These are phyloP conservation scores for Nemurella pictetii DNA, from an alignment of 2,888 invertebrate species.

Conservation along the genomic window DNA sequence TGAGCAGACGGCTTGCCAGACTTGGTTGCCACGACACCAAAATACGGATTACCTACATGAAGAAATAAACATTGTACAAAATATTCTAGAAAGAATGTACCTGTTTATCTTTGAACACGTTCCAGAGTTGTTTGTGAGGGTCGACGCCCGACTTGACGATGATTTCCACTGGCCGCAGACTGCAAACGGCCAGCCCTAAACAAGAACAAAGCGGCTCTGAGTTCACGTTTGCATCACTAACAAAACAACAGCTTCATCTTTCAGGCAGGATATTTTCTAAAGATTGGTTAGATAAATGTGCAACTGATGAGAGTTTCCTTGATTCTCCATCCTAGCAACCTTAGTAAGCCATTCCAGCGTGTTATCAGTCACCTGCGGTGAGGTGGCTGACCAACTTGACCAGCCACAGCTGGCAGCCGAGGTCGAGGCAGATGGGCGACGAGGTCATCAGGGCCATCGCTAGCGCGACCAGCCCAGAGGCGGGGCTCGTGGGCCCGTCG, in stretches of 20 bases:
- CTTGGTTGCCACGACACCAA: too few species aligned
- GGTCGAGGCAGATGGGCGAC: constrained; percentile 59
- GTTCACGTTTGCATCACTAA: background rate
- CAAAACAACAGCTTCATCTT: background rate
- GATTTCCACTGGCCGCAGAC: constrained; percentile 39
- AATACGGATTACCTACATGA: too few species aligned
- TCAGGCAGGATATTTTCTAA: too few species aligned
- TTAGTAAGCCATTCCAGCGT: background rate
- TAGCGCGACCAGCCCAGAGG: constrained; percentile 49
- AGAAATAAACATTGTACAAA: too few species aligned
- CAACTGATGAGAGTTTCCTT: too few species aligned
- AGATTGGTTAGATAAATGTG: too few species aligned
- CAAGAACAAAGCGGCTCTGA: background rate
- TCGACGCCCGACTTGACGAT: constrained; percentile 32
- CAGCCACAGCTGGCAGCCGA: constrained; percentile 55
- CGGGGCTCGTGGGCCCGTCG: constrained; percentile 35
- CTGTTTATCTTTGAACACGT: constrained; percentile 39
- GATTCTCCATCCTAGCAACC: too few species aligned
- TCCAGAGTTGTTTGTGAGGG: constrained; percentile 42
- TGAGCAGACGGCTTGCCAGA: too few species aligned
- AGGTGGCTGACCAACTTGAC: constrained; percentile 61
- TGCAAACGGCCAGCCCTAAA: constrained; percentile 27
- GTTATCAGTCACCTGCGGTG: constrained; percentile 58
- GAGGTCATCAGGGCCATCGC: constrained; percentile 54
- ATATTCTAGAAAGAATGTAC: background rate